phyloP scores from a whole-genome alignment of 2,797 vertebrate species.

The Austrolebias charrua region DNA sequence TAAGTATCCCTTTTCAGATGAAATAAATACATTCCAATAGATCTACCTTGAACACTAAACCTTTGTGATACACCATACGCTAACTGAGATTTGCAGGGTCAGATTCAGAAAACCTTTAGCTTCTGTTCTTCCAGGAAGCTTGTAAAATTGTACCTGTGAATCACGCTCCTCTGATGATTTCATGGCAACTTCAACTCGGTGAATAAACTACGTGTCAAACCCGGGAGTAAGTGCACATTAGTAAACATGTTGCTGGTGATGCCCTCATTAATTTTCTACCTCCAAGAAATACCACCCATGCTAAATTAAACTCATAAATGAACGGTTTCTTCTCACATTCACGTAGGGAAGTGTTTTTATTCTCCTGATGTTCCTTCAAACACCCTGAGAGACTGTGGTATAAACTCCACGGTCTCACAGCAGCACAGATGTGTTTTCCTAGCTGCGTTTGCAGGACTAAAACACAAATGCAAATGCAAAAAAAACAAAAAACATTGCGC shows the following conservation, averaged over 20 bases:
- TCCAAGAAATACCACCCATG: background rate
- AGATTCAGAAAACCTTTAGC: background rate
- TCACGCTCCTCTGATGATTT: background rate
- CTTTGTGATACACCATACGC: background rate
- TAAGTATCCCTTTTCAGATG: too few relatives aligned
- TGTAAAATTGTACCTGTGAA: background rate
- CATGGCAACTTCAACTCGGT: background rate
- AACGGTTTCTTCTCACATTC: background rate
- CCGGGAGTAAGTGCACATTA: background rate
- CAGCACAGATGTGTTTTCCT: background rate
- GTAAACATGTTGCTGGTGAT: background rate
- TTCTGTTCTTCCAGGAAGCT: background rate
- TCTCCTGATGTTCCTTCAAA: background rate
- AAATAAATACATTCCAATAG: too few relatives aligned
- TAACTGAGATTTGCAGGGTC: background rate
- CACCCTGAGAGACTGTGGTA: background rate
- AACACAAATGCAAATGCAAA: background rate
- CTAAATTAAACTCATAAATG: conserved; percentile 3
- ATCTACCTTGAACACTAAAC: background rate
- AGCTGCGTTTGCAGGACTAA: background rate
- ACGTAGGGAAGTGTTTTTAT: background rate
- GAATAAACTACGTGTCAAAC: conserved; percentile 4
- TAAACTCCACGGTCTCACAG: background rate
- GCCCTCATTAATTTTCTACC: conserved; percentile 1
- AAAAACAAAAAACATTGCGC: background rate